Conservation (phyloP, 2,888 invertebrate species). For the Congeria kusceri region DNA sequence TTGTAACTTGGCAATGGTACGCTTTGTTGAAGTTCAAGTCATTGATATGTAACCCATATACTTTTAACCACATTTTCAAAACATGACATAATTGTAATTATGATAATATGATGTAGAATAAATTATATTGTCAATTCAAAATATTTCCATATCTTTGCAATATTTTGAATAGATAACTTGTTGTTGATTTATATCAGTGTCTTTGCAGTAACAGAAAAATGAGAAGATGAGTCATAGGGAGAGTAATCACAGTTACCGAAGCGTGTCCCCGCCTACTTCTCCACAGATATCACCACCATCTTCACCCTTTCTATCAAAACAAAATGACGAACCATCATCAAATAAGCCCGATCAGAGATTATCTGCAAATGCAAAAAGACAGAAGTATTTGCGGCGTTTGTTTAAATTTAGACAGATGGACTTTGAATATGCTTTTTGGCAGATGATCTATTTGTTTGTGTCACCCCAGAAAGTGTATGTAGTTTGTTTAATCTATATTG, state of each 20-base stretch:
- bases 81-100: too few relatives aligned
- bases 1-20: too few relatives aligned
- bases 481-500: too few relatives aligned
- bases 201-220: background rate
- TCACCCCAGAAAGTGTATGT: constrained; percentile 95
- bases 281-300: constrained; percentile 67
- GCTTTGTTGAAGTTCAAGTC: too few relatives aligned
- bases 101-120: too few relatives aligned
- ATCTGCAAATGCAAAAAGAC: constrained; percentile 92
- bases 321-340: constrained; percentile 37
- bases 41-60: too few relatives aligned
- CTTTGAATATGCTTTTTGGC: constrained; percentile 99
- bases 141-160: too few relatives aligned
- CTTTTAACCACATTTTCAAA: too few relatives aligned
- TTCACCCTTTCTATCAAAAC: constrained; percentile 65
- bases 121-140: too few relatives aligned
- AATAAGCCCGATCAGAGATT: constrained; percentile 71
- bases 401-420: constrained; percentile 98
- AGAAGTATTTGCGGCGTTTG: constrained; percentile 88
- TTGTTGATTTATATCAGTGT: too few relatives aligned
- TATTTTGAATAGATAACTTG: too few relatives aligned
- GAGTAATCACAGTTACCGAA: constrained; percentile 64
- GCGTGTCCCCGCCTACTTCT: constrained; percentile 79
- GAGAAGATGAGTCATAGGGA: constrained; percentile 11
- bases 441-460: constrained; percentile 97